Evolutionary conservation across 1,140 invertebrate species (phyloP), one percentile per base, ranked within the genome.

Genomic region (Heterodera carotae): DNA sequence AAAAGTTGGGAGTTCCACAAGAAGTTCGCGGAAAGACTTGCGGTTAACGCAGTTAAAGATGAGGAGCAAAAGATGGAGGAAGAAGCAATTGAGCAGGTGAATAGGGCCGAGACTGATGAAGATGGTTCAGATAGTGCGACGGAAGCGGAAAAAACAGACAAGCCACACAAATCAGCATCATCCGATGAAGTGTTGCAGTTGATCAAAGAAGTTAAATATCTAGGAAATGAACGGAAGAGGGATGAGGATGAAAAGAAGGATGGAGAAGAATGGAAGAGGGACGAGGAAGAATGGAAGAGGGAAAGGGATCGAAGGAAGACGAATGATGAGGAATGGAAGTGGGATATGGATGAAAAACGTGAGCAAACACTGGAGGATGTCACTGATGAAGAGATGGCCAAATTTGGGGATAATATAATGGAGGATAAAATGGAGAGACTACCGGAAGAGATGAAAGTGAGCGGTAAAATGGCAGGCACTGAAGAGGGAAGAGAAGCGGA

Each of bases 21-120:
- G 34, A 74, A 62, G 64, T 74, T 74, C 33, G 64, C 59, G 48
- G 59, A 71, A 70, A 56, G 56, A 70, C 69, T 56, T 70, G 31
- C 2, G 29, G 3, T 31, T 2, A 39, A 34, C 39, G 22, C 27
- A n/a, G 34, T 31, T 3, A 70, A 31, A 53, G 69, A 70, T 31
- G 34, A 70, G 59, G 31, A 70, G 34, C 5, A 62, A 62, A 33
- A 62, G 7, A 31, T 25, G 25, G 72, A 74, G 2, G 29, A 74
- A 73, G 10, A 73, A 36, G 25, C 1, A 25, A 18, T 22, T 15
- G 69, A 43, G 36, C 34, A 18, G 1, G 67, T 6, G 25, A 39
- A 69, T 27, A 36, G 39, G 36, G 31, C 34, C 1, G 22, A 76
- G 39, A 25, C 39, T 10, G 75, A 76, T 2, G 31, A 72, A 12